Conservation (phyloP, 2,888 invertebrate species). For the Hydraecia micacea region DNA sequence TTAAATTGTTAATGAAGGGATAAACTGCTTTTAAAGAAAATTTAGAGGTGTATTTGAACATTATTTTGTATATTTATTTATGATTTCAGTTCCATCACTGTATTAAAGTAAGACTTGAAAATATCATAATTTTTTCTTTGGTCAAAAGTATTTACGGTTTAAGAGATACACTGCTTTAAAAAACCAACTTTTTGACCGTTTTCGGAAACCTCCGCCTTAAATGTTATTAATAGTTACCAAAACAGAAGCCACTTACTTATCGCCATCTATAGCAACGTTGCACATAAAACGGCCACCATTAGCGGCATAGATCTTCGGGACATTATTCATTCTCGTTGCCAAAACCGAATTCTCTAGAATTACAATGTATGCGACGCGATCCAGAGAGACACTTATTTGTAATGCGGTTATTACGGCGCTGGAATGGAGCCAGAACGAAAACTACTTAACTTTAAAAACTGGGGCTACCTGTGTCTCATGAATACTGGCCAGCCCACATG, state of each 20-base stretch:
- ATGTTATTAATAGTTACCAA: background rate
- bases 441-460: slow-evolving; percentile 80
- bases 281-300: slow-evolving; percentile 60
- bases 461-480: slow-evolving; percentile 78
- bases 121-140: too few species aligned
- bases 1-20: too few species aligned
- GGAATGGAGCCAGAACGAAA: slow-evolving; percentile 78
- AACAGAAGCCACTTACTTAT: slow-evolving; percentile 49
- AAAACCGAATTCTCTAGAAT: slow-evolving; percentile 68
- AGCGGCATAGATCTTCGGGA: slow-evolving; percentile 57
- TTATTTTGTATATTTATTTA: too few species aligned
- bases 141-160: too few species aligned
- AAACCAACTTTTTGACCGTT: too few species aligned
- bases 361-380: slow-evolving; percentile 71
- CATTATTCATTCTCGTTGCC: slow-evolving; percentile 66
- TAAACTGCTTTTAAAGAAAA: too few species aligned
- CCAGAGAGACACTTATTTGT: slow-evolving; percentile 79
- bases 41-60: too few species aligned
- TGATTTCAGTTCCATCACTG: too few species aligned
- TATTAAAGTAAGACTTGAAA: too few species aligned
- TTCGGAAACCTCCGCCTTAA: too few species aligned
- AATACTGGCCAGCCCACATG: slow-evolving; percentile 64
- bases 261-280: slow-evolving; percentile 52
- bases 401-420: slow-evolving; percentile 80
- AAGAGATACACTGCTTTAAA: too few species aligned